These are phyloP conservation scores for Drosophila subsilvestris DNA, from an alignment of 2,888 invertebrate species.

Conservation along the genomic window DNA sequence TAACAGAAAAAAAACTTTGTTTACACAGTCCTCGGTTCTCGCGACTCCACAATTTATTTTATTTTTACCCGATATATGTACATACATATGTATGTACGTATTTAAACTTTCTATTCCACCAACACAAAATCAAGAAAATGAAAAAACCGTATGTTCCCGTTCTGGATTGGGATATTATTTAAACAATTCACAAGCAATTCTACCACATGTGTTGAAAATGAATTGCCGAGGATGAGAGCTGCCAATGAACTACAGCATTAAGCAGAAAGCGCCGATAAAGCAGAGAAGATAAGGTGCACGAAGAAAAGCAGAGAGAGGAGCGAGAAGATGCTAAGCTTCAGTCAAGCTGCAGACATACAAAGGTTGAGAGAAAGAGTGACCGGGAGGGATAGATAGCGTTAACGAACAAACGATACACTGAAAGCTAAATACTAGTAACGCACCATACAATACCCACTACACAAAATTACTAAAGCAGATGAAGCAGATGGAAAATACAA, in stretches of 20 bases:
- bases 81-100: neutral
- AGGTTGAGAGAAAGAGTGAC: neutral
- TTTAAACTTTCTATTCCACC: neutral
- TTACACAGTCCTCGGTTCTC: slow-evolving; percentile 10
- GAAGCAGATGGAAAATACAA: too few species aligned
- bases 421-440: neutral
- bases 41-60: neutral
- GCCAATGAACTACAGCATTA: slow-evolving; percentile 16
- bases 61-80: neutral
- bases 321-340: slow-evolving; percentile 28
- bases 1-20: slow-evolving; percentile 20
- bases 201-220: slow-evolving; percentile 6
- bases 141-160: neutral
- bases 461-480: too few species aligned
- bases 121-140: slow-evolving; percentile 12
- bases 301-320: neutral
- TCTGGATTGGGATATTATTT: neutral
- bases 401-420: neutral
- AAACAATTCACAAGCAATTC: neutral
- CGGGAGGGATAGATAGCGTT: too few species aligned
- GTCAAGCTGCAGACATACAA: neutral
- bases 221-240: neutral
- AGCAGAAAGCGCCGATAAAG: slow-evolving; percentile 12
- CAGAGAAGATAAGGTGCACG: slow-evolving; percentile 7
- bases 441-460: neutral